phyloP scores from a whole-genome alignment of 2,113 vertebrate genomes.

The Nibea albiflora region DNA sequence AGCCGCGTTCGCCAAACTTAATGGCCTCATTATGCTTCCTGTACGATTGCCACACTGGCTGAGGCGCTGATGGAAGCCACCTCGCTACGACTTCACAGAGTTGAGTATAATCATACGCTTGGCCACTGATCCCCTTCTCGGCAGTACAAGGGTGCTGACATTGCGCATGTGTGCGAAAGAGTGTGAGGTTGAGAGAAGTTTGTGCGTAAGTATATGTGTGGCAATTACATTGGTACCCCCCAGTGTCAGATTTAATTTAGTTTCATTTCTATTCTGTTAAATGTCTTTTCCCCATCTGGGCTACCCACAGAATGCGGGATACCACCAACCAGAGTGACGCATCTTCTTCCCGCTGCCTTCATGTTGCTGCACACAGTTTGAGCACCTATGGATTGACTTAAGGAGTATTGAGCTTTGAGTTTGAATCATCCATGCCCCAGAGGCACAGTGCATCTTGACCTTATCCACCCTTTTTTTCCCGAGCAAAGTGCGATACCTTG shows the following conservation, averaged over 20 bases:
- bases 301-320: not conserved
- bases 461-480: slow-evolving; percentile 18
- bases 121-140: slow-evolving; percentile 68
- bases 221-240: slow-evolving; percentile 65
- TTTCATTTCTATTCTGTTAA: slow-evolving; percentile 68
- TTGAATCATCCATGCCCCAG: slow-evolving; percentile 16
- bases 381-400: slow-evolving; percentile 16
- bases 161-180: slow-evolving; percentile 20
- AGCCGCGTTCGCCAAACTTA: slow-evolving; percentile 54
- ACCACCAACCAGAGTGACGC: not conserved
- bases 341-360: not conserved
- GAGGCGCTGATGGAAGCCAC: slow-evolving; percentile 48
- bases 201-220: slow-evolving; percentile 25
- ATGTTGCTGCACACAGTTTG: not conserved
- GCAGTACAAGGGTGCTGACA: slow-evolving; percentile 59
- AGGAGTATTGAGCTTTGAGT: slow-evolving; percentile 17
- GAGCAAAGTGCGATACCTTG: slow-evolving; percentile 65
- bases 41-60: slow-evolving; percentile 57
- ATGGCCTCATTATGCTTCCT: slow-evolving; percentile 73
- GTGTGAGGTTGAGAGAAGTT: not conserved
- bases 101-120: slow-evolving; percentile 70
- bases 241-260: slow-evolving; percentile 62
- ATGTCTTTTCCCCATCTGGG: slow-evolving; percentile 30
- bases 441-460: slow-evolving; percentile 51
- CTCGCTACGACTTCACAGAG: slow-evolving; percentile 51